Base-by-base conservation (phyloP, 2,113 vertebrate genomes). In the Gnathonemus echidnorhynchus region DNA sequence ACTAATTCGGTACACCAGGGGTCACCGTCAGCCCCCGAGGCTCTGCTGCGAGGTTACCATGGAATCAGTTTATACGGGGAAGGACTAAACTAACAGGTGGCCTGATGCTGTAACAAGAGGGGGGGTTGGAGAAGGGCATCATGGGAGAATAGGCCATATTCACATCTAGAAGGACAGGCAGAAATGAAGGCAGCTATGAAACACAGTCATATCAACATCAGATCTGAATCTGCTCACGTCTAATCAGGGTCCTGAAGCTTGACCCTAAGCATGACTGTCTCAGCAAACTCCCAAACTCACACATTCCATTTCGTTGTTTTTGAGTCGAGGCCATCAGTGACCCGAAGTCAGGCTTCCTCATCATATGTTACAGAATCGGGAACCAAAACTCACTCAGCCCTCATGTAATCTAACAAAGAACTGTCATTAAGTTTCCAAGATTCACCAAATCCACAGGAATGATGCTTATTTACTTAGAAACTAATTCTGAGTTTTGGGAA, bases 1-100 rank as follows among this genome's bases (percentile, higher is more conserved):
- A 91, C 94, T 96, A 90, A 90, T 91, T 77, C 93, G 90, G 90
- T 92, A 89, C 95, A 95, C 95, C 95, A 95, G 95, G 94, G 95
- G 91, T 94, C 93, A 90, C 95, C 94, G 94, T 95, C 95, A 96
- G 93, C 93, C 9, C 77, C 90, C 90, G 90, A 92, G 90, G 90
- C 92, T 70, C 92, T 45, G 93, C 92, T 92, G 93, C 92, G 93
- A 94, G 95, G 96, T 95, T 95, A 95, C 93, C 92, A 90, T 89
- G 91, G 89, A 91, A 42, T 91, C 84, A 90, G 84, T 88, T 86
- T 85, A 88, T 70, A 27, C 52, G 53, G 87, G 87, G 87, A 88
- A 84, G 56, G 84, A 90, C 80, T 88, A 88, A 90, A 85, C 35
- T 88, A 88, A 90, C 53, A 88, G 46, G 49, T 19, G 24, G 42